Evolutionary conservation across 2,113 vertebrate genomes (phyloP).

Genomic region (Plectropomus leopardus): DNA sequence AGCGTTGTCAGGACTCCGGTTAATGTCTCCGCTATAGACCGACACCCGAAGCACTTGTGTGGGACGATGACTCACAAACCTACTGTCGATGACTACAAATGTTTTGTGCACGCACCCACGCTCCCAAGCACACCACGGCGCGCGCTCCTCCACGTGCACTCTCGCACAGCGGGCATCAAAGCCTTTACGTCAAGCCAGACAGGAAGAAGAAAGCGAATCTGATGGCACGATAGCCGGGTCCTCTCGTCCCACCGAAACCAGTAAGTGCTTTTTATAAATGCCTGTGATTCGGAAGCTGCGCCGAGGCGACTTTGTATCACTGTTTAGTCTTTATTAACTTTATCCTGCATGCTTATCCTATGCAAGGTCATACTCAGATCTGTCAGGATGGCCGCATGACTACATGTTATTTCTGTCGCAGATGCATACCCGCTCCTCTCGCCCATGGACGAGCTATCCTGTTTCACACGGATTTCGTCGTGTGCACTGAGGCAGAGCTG

Average conservation of each 20-base stretch:
- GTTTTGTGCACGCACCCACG: slow-evolving; percentile 68
- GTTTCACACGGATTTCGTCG: slow-evolving; percentile 32
- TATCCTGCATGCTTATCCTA: background rate
- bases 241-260: slow-evolving; percentile 36
- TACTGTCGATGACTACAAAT: slow-evolving; percentile 54
- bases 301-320: background rate
- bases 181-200: slow-evolving; percentile 63
- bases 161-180: slow-evolving; percentile 56
- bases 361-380: slow-evolving; percentile 54
- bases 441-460: slow-evolving; percentile 33
- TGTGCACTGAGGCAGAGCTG: slow-evolving; percentile 51
- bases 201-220: slow-evolving; percentile 61
- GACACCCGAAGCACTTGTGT: slow-evolving; percentile 54
- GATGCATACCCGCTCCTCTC: slow-evolving; percentile 39
- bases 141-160: slow-evolving; percentile 61
- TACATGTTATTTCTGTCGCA: slow-evolving; percentile 57
- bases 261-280: slow-evolving; percentile 39
- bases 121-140: slow-evolving; percentile 41
- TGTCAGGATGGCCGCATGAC: slow-evolving; percentile 1
- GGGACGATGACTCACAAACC: slow-evolving; percentile 69
- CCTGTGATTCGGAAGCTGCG: background rate
- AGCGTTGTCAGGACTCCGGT: background rate
- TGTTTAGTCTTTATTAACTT: background rate
- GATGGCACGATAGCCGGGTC: slow-evolving; percentile 49
- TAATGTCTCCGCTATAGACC: slow-evolving; percentile 26